Percentiles rank a stretch among this genome's conserved stretches.
These are phyloP conservation scores for Aselliscus stoliczkanus DNA, from an alignment of 2,797 vertebrate genomes.

Conservation along the genomic window DNA sequence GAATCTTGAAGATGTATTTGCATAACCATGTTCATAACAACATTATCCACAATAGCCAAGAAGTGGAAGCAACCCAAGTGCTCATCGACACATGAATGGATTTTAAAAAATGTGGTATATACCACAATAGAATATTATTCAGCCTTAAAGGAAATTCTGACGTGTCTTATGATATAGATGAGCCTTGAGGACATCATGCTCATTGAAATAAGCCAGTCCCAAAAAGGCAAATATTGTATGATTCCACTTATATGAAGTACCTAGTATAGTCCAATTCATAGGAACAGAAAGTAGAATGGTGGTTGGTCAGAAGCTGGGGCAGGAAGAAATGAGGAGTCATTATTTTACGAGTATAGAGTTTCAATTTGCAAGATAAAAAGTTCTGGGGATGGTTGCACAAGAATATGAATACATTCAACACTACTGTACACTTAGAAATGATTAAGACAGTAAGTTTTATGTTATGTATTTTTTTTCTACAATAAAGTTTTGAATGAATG, in stretches of 20 bases:
- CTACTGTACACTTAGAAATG: background rate
- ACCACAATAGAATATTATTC: background rate
- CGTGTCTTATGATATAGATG: background rate
- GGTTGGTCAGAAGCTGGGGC: background rate
- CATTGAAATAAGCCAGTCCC: background rate
- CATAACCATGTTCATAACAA: background rate
- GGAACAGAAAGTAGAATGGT: background rate
- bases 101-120: background rate
- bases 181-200: background rate
- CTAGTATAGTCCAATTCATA: background rate
- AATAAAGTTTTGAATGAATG: background rate
- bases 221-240: background rate
- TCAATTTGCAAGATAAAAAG: background rate
- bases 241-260: background rate
- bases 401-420: background rate
- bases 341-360: background rate
- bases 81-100: background rate
- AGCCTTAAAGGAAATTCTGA: background rate
- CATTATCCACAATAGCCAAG: background rate
- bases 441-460: background rate
- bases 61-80: background rate
- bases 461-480: background rate
- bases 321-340: background rate
- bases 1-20: background rate
- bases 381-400: background rate